Base-by-base conservation (phyloP, 2,888 invertebrate species). In the Catocala nupta region DNA sequence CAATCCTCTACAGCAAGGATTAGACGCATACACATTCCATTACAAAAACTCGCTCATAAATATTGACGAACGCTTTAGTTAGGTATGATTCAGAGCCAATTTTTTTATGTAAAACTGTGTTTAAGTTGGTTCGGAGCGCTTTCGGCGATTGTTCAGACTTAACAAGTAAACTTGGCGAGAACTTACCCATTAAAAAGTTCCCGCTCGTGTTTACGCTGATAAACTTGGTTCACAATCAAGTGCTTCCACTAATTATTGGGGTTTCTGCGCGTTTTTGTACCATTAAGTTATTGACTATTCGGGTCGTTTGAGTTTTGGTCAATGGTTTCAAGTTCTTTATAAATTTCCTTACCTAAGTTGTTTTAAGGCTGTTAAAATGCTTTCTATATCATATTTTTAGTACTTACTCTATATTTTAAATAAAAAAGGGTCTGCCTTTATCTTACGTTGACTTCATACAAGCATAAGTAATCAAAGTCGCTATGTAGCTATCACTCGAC, bases 111-210 rank as follows among this genome's bases (percentile, higher is more conserved):
- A 63, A 53, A 55, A 59, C 60, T 62, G 53, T 56, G 51, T 73
- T 70, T 55, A 72, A 71, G 68, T 68, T 68, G 68, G 51, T 43
- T 53, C 64, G 67, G 47, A 76, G 71, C 73, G 75, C 75, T 81
- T 76, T 72, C 65, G 68, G 71, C 71, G 68, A 76, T 78, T 75
- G 77, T 81, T 65, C 71, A 65, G 73, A 57, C 65, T 81, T 75
- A 76, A 68, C 77, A 68, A 71, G 54, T 68, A 70, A 82, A 77
- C 78, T 83, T 49, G 55, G 54, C 58, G 48, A 70, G 66, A 82
- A 81, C 81, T 81, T 80, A 63, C 55, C 75, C 81, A 81, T 84
- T 84, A 81, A 77, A 81, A 80, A 82, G 66, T 84, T 78, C 48
- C 57, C 52, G 56, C 50, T 50, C 63, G 59, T 75, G 76, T 73